These are phyloP conservation scores for Sarcophaga caerulescens DNA, from an alignment of 2,888 invertebrate genomes.

Conservation along the genomic window DNA sequence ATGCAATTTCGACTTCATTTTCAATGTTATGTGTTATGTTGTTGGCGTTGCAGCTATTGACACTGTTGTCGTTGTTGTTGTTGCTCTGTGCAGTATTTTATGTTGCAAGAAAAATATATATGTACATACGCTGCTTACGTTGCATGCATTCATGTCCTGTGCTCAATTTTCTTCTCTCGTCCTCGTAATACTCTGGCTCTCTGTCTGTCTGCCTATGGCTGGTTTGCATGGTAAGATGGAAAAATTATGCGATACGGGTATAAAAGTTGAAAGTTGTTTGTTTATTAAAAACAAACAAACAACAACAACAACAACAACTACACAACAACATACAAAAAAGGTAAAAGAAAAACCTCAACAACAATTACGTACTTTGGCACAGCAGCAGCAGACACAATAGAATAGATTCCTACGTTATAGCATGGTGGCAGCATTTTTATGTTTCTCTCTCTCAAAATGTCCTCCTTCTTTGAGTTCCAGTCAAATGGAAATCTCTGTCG, in stretches of 20 bases:
- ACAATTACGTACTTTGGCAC: slow-evolving; percentile 14
- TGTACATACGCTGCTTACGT: too few species aligned
- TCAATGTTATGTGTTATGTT: slow-evolving; percentile 34
- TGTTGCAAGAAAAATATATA: slow-evolving; percentile 24
- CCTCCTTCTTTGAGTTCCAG: slow-evolving; percentile 56
- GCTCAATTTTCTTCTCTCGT: background rate
- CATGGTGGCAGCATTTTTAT: background rate
- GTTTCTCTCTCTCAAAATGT: slow-evolving; percentile 7
- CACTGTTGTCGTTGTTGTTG: background rate
- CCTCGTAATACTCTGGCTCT: background rate
- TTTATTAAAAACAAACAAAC: slow-evolving; percentile 27
- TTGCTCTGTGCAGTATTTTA: slow-evolving; percentile 3
- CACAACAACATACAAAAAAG: slow-evolving; percentile 18
- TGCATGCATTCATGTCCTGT: background rate
- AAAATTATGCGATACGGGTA: slow-evolving; percentile 61
- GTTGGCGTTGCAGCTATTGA: background rate
- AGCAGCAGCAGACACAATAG: slow-evolving; percentile 1
- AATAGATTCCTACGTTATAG: background rate
- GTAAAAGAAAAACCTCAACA: slow-evolving; percentile 14
- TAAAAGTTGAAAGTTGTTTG: slow-evolving; percentile 60
- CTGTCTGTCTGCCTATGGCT: slow-evolving; percentile 36
- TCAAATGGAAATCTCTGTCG: background rate
- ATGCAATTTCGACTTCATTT: slow-evolving; percentile 33
- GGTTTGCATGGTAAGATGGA: slow-evolving; percentile 49
- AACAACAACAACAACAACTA: background rate